A percentile compares a stretch with the other conserved stretches of the same genome.
Evolutionary conservation across 1,140 invertebrate species (phyloP).

Genomic region (Cephus cinctus): DNA sequence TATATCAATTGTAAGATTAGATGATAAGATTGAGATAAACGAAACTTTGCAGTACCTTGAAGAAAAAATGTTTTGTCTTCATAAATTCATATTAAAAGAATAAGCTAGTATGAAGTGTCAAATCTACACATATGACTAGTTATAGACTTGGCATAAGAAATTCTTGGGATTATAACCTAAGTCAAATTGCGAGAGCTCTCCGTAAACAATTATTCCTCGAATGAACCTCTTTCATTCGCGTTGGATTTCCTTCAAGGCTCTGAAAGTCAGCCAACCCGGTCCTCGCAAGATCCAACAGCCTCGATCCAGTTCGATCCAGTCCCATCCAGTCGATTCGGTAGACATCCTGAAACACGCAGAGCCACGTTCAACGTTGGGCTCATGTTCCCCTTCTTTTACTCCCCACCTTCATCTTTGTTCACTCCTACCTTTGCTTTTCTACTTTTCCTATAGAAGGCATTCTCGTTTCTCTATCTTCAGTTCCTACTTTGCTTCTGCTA

Average conservation of each 20-base stretch:
- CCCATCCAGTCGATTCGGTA: slow-evolving; percentile 28
- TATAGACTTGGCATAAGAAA: not conserved
- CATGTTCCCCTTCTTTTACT: too few relatives aligned
- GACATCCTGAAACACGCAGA: slow-evolving; percentile 26
- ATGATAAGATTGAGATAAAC: too few relatives aligned
- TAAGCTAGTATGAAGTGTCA: not conserved
- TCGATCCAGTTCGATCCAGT: slow-evolving; percentile 49
- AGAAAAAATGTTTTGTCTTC: too few relatives aligned
- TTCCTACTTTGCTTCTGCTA: too few relatives aligned
- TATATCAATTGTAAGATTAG: too few relatives aligned
- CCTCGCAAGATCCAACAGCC: slow-evolving; percentile 43
- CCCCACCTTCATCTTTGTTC: too few relatives aligned
- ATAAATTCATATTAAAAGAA: too few relatives aligned
- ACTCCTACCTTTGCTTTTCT: too few relatives aligned
- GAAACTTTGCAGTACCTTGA: too few relatives aligned
- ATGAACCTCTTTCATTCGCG: not conserved
- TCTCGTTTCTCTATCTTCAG: too few relatives aligned
- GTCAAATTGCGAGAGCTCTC: not conserved
- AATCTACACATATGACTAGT: slow-evolving; percentile 1
- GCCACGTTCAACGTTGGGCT: too few relatives aligned
- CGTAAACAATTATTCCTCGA: not conserved
- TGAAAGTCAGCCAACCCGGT: slow-evolving; percentile 18
- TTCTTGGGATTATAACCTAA: not conserved
- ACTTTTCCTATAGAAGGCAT: too few relatives aligned
- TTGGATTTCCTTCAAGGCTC: slow-evolving; percentile 1